Base-by-base conservation (phyloP, 2,113 vertebrate genomes). In the Carettochelys insculpta region DNA sequence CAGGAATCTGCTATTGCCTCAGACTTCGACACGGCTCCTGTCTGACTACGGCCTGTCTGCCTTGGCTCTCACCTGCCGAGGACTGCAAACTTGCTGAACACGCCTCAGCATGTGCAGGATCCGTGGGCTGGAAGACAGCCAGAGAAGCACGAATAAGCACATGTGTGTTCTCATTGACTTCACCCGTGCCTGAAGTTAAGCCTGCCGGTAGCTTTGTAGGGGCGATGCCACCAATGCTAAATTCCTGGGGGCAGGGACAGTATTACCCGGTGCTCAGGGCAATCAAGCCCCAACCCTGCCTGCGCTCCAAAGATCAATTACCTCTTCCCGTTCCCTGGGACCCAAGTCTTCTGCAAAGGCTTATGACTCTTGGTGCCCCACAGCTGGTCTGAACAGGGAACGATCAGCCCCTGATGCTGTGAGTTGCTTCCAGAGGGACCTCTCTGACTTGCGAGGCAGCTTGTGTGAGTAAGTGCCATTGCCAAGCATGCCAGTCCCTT, bases 41-140 rank as follows among this genome's bases (percentile, higher is more conserved):
- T 51, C 20, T 47, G 50, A 22, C n/a, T 6, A 8, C 14, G 22
- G 52, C 52, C 52, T 9, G 54, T 12, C 54, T 56, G 78, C 22
- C 76, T 31, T 50, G 31, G 29, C 47, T 50, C 47, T 31, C 5
- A 75, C 11, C 2, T 19, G 47, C 29, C 31, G 29, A 29, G 41
- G 1, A 25, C 38, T 77, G 16, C 27, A 34, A 22, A 12, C 1
- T 1, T 20, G 7, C 5, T 8, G 29, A 0, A 3, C 5, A 5
- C 5, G 38, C 20, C 3, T 41, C 10, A 27, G 56, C 3, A 9
- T 24, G 80, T 43, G 9, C 51, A n/a, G 16, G 24, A 14, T 34
- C 31, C 12, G 4, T 22, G 79, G 38, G 47, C 1, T 24, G 4
- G 11, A 20, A 45, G 43, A 25, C 43, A 82, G 54, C 29, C 20